phyloP scores from a whole-genome alignment of 2,888 invertebrate species.

The Muschampia plurimacula region DNA sequence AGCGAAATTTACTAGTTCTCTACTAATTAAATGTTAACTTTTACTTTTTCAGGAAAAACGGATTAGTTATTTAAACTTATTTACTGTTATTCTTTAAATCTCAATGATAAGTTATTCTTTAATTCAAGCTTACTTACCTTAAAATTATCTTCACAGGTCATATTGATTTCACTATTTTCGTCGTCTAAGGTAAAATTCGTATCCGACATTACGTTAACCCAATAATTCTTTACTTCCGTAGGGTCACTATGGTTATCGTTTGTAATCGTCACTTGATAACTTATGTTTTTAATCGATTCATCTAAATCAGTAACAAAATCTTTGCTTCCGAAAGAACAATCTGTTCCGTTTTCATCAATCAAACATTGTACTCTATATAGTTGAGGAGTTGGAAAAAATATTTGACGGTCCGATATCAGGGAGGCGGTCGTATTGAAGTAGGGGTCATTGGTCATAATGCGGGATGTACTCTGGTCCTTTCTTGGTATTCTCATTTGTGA shows the following conservation, averaged over 20 bases:
- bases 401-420: slow-evolving; percentile 78
- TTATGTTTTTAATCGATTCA: slow-evolving; percentile 53
- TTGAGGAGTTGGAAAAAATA: slow-evolving; percentile 87
- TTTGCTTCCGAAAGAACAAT: slow-evolving; percentile 70
- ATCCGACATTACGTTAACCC: slow-evolving; percentile 65
- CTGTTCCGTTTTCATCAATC: slow-evolving; percentile 65
- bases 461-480: slow-evolving; percentile 81
- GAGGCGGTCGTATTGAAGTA: slow-evolving; percentile 85
- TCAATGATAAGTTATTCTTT: too few relatives aligned
- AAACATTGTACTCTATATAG: slow-evolving; percentile 75
- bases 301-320: slow-evolving; percentile 63
- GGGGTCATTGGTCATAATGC: slow-evolving; percentile 84
- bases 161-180: slow-evolving; percentile 50
- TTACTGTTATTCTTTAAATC: too few relatives aligned
- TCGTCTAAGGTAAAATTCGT: slow-evolving; percentile 57
- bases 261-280: slow-evolving; percentile 65
- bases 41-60: too few relatives aligned
- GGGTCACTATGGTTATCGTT: slow-evolving; percentile 62
- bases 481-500: slow-evolving; percentile 62
- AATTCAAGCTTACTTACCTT: slow-evolving; percentile 50
- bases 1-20: background rate
- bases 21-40: background rate
- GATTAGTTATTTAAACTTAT: too few relatives aligned
- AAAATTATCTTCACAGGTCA: slow-evolving; percentile 69
- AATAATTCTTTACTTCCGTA: slow-evolving; percentile 62